Evolutionary conservation across 92 coral and sea anemone species (phyloP).

Genomic region (Bergia puertoricense): DNA sequence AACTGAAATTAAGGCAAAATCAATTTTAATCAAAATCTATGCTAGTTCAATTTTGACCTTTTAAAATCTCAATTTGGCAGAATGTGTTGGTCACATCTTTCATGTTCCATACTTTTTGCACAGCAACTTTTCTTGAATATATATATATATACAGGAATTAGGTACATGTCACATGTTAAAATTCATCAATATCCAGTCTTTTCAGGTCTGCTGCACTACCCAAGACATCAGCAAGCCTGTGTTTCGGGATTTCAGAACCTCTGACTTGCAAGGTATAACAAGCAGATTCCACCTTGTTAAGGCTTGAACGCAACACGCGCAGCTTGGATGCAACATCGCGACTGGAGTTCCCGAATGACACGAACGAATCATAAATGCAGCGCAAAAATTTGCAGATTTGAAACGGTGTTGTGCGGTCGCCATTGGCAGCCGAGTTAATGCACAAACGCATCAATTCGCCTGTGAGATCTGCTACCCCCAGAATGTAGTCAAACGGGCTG

Average conservation of each 20-base stretch:
- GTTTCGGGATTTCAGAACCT: conserved; percentile 91
- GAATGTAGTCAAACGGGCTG: conserved; percentile 80
- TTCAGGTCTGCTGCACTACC: conserved; percentile 35
- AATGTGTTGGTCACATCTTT: too few relatives aligned
- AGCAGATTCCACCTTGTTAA: conserved; percentile 85
- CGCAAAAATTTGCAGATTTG: conserved; percentile 81
- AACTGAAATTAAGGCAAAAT: too few relatives aligned
- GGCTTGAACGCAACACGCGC: conserved; percentile 74
- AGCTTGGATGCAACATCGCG: conserved; percentile 77
- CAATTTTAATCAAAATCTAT: too few relatives aligned
- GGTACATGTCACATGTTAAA: neutral
- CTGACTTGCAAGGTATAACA: conserved; percentile 92
- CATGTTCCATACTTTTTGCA: too few relatives aligned
- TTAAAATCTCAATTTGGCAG: too few relatives aligned
- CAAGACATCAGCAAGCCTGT: conserved; percentile 75
- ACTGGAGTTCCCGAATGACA: conserved; percentile 67
- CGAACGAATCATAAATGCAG: conserved; percentile 70
- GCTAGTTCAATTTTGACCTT: too few relatives aligned
- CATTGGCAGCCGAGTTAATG: conserved; percentile 89
- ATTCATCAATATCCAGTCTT: conserved; percentile 28
- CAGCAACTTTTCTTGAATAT: too few relatives aligned
- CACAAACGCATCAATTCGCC: conserved; percentile 96
- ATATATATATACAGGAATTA: too few relatives aligned
- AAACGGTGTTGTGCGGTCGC: conserved; percentile 76
- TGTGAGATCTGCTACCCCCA: conserved; percentile 96